Percentiles rank a stretch among this genome's conserved stretches.
phyloP scores from a whole-genome alignment of 1,140 invertebrate species.

The Lucilia sericata region DNA sequence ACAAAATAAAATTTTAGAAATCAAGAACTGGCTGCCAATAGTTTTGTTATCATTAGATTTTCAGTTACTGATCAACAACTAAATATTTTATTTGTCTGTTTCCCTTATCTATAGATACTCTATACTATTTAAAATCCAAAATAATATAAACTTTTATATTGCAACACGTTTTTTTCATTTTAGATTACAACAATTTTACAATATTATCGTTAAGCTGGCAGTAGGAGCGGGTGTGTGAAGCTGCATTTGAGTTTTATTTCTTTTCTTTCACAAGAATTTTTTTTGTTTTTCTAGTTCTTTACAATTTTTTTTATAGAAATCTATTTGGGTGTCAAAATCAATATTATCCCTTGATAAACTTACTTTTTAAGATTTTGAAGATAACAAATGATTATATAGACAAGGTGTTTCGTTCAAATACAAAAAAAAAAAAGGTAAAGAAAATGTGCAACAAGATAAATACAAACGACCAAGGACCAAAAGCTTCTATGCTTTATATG shows the following conservation, averaged over 20 bases:
- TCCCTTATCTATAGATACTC: too few relatives aligned
- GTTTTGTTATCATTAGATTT: too few relatives aligned
- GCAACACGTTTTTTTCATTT: slow-evolving; percentile 23
- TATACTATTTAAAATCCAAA: not conserved
- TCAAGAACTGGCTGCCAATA: too few relatives aligned
- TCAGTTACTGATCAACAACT: too few relatives aligned
- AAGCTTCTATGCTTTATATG: not conserved
- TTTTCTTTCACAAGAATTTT: not conserved
- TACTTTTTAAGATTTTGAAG: slow-evolving; percentile 40
- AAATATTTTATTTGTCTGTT: too few relatives aligned
- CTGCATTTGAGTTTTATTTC: not conserved
- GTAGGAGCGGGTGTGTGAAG: not conserved
- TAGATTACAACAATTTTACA: not conserved
- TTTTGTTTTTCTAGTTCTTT: not conserved
- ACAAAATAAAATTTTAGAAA: too few relatives aligned
- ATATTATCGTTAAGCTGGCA: not conserved
- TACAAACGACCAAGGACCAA: not conserved
- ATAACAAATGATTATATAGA: slow-evolving; percentile 39
- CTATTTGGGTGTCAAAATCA: slow-evolving; percentile 34
- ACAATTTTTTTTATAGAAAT: not conserved
- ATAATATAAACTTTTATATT: not conserved
- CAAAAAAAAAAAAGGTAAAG: not conserved
- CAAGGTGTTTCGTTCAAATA: not conserved
- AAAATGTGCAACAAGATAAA: not conserved
- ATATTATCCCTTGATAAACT: slow-evolving; percentile 42